Percentiles rank a stretch among this genome's conserved stretches.
Conservation (phyloP, 2,888 invertebrate genomes). For the Drosophila macrothrix region DNA sequence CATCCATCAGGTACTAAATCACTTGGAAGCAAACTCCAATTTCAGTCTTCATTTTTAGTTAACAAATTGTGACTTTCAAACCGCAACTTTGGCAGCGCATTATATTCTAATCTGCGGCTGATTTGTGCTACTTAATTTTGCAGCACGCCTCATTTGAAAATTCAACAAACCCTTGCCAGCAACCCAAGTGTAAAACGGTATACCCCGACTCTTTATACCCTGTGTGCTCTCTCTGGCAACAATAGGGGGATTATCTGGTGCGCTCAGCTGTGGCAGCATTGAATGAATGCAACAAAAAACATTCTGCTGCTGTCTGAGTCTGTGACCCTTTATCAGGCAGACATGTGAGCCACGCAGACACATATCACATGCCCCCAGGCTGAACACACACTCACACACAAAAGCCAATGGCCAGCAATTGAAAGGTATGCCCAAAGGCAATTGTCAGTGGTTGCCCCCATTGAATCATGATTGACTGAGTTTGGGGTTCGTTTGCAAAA, state of each 20-base stretch:
- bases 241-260: constrained; percentile 45
- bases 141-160: constrained; percentile 15
- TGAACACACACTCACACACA: constrained; percentile 25
- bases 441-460: constrained; percentile 19
- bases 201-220: not conserved
- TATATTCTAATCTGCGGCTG: constrained; percentile 8
- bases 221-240: constrained; percentile 15
- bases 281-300: constrained; percentile 23
- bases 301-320: constrained; percentile 11
- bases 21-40: not conserved
- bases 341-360: constrained; percentile 34
- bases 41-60: not conserved
- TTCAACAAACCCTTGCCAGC: constrained; percentile 18
- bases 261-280: constrained; percentile 32
- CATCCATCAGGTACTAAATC: not conserved
- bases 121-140: constrained; percentile 1
- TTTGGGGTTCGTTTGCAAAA: constrained; percentile 9
- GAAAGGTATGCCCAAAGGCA: constrained; percentile 33
- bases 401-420: constrained; percentile 25
- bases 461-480: constrained; percentile 56
- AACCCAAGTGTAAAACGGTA: constrained; percentile 22
- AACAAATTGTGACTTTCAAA: not conserved
- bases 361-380: constrained; percentile 41
- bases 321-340: constrained; percentile 57
- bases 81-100: not conserved